Conservation (phyloP, 2,797 vertebrate genomes). For the Benthosema pterotum region DNA sequence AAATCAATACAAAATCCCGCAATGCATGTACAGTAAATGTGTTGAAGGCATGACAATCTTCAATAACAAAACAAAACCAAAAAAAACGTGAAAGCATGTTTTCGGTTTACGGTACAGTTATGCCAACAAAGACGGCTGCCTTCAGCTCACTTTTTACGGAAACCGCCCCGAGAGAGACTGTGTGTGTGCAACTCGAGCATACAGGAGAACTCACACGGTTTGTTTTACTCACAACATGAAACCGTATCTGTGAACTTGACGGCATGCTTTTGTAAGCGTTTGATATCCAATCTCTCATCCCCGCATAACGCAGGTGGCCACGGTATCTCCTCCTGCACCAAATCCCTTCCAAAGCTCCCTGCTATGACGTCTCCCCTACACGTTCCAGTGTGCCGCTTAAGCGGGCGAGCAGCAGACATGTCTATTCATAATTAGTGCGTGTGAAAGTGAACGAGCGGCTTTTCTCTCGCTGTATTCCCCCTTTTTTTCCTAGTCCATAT, state of each 20-base stretch:
- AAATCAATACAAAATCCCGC: no score
- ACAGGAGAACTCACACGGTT: not conserved
- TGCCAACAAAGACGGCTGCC: no score
- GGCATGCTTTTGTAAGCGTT: not conserved
- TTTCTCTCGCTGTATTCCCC: not conserved
- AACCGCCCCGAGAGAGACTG: not conserved
- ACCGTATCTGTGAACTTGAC: not conserved
- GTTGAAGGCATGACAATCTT: no score
- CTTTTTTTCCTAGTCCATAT: constrained; percentile 4
- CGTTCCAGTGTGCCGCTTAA: not conserved
- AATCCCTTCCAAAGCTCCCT: not conserved
- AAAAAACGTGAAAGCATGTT: not conserved
- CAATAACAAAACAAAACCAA: not conserved
- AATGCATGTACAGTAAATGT: no score
- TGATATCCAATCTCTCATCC: constrained; percentile 1
- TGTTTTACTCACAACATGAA: not conserved
- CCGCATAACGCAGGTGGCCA: not conserved
- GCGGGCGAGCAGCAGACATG: not conserved
- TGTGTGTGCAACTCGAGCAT: not conserved
- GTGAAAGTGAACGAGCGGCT: constrained; percentile 13
- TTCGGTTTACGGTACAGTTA: not conserved
- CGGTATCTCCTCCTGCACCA: not conserved
- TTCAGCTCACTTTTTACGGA: no score
- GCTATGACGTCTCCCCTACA: not conserved
- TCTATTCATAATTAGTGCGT: constrained; percentile 12